phyloP scores from a whole-genome alignment of 2,113 vertebrate genomes.

The Sterrhoptilus dennistouni region DNA sequence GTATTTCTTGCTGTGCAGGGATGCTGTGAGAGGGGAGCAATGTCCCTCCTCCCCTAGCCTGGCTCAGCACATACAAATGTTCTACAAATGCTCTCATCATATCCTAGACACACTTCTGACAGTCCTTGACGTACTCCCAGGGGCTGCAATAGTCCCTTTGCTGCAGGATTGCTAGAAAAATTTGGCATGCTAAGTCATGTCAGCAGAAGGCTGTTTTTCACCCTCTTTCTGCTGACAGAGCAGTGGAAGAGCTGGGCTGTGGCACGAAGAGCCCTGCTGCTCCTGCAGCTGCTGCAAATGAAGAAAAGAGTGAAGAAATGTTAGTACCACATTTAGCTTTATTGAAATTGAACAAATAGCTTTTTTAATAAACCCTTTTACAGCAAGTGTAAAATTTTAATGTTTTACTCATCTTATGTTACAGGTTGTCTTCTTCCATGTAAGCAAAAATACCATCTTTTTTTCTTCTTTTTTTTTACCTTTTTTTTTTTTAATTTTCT shows the following conservation, averaged over 20 bases:
- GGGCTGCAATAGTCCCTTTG: not conserved
- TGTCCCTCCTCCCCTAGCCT: not conserved
- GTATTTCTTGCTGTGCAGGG: rapidly evolving
- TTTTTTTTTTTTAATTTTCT: conserved; percentile 33
- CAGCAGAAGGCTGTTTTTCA: not conserved
- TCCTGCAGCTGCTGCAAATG: not conserved
- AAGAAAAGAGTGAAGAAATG: conserved; percentile 3
- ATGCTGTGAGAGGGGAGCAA: not conserved
- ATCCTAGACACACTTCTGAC: not conserved
- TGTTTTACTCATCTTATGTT: conserved; percentile 71
- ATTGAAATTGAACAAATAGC: conserved; percentile 87
- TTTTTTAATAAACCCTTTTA: conserved; percentile 80
- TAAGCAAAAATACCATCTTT: conserved; percentile 82
- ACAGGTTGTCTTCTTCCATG: conserved; percentile 72
- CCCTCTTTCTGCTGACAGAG: not conserved
- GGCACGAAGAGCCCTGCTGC: not conserved
- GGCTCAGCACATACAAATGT: not conserved
- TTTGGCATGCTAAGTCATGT: not conserved
- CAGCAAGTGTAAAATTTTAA: conserved; percentile 79
- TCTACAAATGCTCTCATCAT: not conserved
- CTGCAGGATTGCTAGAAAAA: not conserved
- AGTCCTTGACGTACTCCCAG: not conserved
- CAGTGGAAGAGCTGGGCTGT: not conserved
- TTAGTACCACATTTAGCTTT: conserved; percentile 86
- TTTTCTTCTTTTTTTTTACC: not conserved